Evolutionary conservation across 2,797 vertebrate species (phyloP), one percentile per base, ranked within the genome.

Genomic region (Cuniculus paca): DNA sequence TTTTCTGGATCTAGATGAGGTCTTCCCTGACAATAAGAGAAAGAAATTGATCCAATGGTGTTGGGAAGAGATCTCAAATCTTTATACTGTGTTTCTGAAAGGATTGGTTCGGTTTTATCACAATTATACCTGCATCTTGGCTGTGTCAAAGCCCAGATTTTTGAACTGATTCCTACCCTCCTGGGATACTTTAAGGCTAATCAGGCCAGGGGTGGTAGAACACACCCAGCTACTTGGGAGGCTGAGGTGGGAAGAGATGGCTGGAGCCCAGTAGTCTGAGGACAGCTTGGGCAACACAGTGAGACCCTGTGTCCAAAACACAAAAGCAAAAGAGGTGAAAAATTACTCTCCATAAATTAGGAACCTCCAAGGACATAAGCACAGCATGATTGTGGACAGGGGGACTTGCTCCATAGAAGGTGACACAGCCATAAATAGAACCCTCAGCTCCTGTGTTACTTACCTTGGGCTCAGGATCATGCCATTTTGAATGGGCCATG

Each of bases 401-500:
- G 68, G 60, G 5, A 50, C 60, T 2, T 42, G 8, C 19, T 31
- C 2, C 26, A 5, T 1, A 12, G 48, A 28, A 20, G 31, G 20
- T 39, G 19, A 26, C 12, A 2, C 60, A 6, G 19, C 19, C 48
- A 20, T n/a, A 34, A 31, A 39, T 6, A 58, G 12, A 6, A 75
- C 42, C 31, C 52, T 22, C 1, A 12, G 63, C 19, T 13, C 0
- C 0, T 1, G 2, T 4, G 3, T 34, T 45, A 6, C 14, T 31
- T 45, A 3, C 17, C 8, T 17, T 22, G 31, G 56, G 54, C 39
- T 13, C 16, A 16, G 31, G 42, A 28, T 39, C 63, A 12, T 14
- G 20, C 1, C 0, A 87, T 96, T 78, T 80, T 31, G 77, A 97
- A 95, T 92, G 6, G 82, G 87, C 95, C 97, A 97, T 97, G 79